Base-by-base conservation (phyloP, 2,888 invertebrate genomes). In the Perizoma affinitatum region DNA sequence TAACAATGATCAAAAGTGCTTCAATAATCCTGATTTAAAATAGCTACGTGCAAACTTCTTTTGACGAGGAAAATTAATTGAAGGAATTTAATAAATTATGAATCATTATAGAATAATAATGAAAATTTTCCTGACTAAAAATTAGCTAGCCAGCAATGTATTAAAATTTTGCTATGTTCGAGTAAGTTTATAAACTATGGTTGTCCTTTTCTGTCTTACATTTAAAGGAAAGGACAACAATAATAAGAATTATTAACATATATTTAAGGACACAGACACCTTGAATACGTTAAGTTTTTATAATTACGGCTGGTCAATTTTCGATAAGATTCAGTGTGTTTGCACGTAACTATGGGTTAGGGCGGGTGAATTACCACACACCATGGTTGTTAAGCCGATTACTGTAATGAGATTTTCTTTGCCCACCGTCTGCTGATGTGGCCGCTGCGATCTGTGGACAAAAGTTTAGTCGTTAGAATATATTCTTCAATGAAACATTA, bases 381-480 rank as follows among this genome's bases (percentile, higher is more conserved):
- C 94, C 94, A 90, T 93, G 90, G 83, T 90, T 93, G 93, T 95
- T 95, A 94, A 94, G 94, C 82, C 96, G 94, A 93, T 95, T 95
- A 94, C 93, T 94, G 94, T 94, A 94, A 94, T 95, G 94, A 86
- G 95, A 93, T 93, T 96, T 96, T 94, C 95, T 94, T 90, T 94
- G 94, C 94, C 94, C 94, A 95, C 95, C 95, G 79, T 94, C 93
- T 66, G 86, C 76, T 71, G 86, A 78, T 68, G 83, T 80, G 9
- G 84, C 82, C 63, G 74, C 82, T 63, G 85, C 90, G 45, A 63
- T 63, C 94, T 94, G 90, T 35, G 86, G 88, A 80, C 78, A 83
- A 79, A 83, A 65, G 22, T 1, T 22, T 22, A 22, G 22, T 22
- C 22, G 22, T 22, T 22, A 22, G 22, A 22, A 22, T 22, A 22